Base-by-base conservation (phyloP, 2,797 vertebrate genomes). In the Buceros bicornis region DNA sequence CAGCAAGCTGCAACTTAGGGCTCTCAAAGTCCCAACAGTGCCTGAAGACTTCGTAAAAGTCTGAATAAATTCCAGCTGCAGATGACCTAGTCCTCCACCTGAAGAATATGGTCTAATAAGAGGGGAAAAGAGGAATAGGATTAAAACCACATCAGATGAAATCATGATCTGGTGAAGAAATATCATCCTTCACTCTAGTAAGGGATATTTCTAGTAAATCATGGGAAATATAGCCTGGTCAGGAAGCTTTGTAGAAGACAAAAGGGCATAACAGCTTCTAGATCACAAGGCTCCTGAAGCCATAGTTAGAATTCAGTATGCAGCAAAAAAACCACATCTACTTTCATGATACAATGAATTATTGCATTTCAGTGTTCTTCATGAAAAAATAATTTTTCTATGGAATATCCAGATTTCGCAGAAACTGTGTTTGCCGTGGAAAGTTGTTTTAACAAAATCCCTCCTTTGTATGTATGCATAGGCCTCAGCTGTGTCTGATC, bases 1-100 rank as follows among this genome's bases (percentile, higher is more conserved):
- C 3, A 58, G 22, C 0, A 0, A 42, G 54, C 20, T 56, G 20
- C 24, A 83, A 2, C 37, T 84, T 37, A 8, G 17, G 3, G 18
- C 10, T 65, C 9, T 16, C 28, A 8, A 33, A 43, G 26, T 47
- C 47, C 22, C 42, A 60, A 2, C 3, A 37, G 37, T 6, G 8
- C 25, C 40, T 74, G 54, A n/a, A 72, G 57, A 40, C 8, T 77
- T 56, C 43, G 15, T 17, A 40, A 47, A 67, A 69, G 19, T 25
- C 18, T 31, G 37, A 64, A 16, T 31, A 8, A 56, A 22, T 82
- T 73, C 72, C 51, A 83, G 24, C 11, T 11, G 24, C 29, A 35
- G 20, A 20, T 53, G 16, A 25, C 12, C 4, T 8, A 45, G 10
- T 48, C 9, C 7, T 65, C 19, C 25, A 64, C 4, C 3, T 40